These are phyloP conservation scores for Anguilla megastoma DNA, from an alignment of 2,797 vertebrate genomes.

Conservation along the genomic window DNA sequence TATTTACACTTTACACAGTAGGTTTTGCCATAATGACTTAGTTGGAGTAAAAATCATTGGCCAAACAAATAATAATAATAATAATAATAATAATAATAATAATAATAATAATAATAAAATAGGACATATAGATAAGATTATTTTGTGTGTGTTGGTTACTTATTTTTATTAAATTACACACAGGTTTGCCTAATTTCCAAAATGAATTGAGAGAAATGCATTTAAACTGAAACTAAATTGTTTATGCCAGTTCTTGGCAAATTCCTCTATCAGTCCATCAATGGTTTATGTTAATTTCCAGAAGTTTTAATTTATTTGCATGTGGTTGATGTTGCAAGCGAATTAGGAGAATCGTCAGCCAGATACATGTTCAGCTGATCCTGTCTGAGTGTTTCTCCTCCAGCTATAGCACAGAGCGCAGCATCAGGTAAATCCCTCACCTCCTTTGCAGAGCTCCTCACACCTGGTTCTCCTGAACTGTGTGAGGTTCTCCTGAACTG, in stretches of 20 bases:
- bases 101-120: too few relatives aligned
- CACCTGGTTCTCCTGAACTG: background rate
- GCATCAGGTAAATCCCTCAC: conserved; percentile 21
- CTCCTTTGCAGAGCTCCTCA: conserved; percentile 1
- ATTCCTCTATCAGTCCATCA: background rate
- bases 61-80: too few relatives aligned
- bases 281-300: background rate
- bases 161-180: background rate
- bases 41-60: too few relatives aligned
- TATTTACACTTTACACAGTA: too few relatives aligned
- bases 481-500: background rate
- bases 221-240: background rate
- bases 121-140: background rate
- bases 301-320: background rate
- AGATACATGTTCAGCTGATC: background rate
- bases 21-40: too few relatives aligned
- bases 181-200: background rate
- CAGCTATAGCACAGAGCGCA: conserved; percentile 13
- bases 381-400: background rate
- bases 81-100: too few relatives aligned
- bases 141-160: background rate
- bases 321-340: conserved; percentile 11
- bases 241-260: background rate
- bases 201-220: background rate
- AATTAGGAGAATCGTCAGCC: conserved; percentile 1